phyloP scores from a whole-genome alignment of 1,140 invertebrate species.

The Ptiloglossa arizonensis region DNA sequence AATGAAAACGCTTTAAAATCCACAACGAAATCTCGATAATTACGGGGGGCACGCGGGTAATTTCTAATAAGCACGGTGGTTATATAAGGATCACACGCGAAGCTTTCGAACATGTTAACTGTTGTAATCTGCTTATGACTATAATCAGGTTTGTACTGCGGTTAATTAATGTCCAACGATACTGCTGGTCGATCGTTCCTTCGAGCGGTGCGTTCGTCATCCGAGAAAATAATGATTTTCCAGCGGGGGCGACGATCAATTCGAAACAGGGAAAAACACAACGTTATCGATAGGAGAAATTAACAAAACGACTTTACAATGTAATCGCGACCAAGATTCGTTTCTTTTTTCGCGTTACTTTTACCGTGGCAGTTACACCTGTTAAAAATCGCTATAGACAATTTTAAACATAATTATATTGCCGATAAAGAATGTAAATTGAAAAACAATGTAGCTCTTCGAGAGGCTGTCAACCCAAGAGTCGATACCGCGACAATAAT shows the following conservation, averaged over 20 bases:
- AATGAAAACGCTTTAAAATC: background rate
- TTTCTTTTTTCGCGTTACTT: background rate
- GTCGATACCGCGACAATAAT: background rate
- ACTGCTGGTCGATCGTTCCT: constrained; percentile 38
- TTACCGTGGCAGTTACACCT: too few species aligned
- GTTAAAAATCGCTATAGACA: background rate
- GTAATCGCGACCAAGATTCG: background rate
- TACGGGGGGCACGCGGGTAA: constrained; percentile 15
- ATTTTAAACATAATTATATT: constrained; percentile 13
- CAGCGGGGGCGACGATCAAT: background rate
- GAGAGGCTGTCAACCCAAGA: background rate
- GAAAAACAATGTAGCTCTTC: background rate
- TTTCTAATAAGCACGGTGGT: constrained; percentile 38
- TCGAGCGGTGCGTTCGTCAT: constrained; percentile 11
- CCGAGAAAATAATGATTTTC: background rate
- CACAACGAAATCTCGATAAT: constrained; percentile 5
- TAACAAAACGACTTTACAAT: background rate
- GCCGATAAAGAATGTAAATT: background rate
- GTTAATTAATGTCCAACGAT: constrained; percentile 59
- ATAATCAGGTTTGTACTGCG: constrained; percentile 58
- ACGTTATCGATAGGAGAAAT: background rate
- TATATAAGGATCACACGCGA: constrained; percentile 43
- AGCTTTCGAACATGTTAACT: constrained; percentile 39
- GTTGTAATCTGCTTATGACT: constrained; percentile 50
- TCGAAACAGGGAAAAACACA: background rate